These are phyloP conservation scores for Cottoperca gobio DNA, from an alignment of 2,797 vertebrate species.

Conservation along the genomic window DNA sequence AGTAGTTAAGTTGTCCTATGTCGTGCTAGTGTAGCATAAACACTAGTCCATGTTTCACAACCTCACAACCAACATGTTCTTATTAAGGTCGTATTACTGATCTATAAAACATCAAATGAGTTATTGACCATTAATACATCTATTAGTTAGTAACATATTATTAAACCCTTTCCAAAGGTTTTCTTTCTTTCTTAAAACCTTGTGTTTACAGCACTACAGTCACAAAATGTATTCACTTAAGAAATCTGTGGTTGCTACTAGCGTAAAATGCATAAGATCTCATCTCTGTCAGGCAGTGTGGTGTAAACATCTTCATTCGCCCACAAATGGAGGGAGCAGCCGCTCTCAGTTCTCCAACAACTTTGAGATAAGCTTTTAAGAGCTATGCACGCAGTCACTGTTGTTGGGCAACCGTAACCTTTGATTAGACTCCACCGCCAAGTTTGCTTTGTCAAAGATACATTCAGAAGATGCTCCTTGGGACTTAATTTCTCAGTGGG, in stretches of 20 bases:
- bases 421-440: not conserved
- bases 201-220: not conserved
- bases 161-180: not conserved
- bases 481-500: not conserved
- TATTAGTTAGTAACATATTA: not conserved
- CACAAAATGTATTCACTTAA: not conserved
- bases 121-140: not conserved
- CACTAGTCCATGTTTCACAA: not conserved
- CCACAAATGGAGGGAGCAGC: not conserved
- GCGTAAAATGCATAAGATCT: not conserved
- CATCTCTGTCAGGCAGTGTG: not conserved
- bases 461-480: slow-evolving; percentile 3
- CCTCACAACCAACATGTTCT: not conserved
- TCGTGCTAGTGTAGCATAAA: not conserved
- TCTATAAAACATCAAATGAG: not conserved
- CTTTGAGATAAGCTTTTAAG: not conserved
- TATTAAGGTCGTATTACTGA: not conserved
- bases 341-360: not conserved
- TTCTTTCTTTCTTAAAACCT: not conserved
- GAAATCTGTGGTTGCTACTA: not conserved
- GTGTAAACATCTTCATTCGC: not conserved
- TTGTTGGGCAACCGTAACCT: slow-evolving; percentile 1
- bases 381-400: not conserved
- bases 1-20: not conserved
- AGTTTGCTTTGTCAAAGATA: not conserved